A percentile compares a stretch with the other conserved stretches of the same genome.
Conservation (phyloP, 2,797 vertebrate species). For the Phoxinus dragarum region DNA sequence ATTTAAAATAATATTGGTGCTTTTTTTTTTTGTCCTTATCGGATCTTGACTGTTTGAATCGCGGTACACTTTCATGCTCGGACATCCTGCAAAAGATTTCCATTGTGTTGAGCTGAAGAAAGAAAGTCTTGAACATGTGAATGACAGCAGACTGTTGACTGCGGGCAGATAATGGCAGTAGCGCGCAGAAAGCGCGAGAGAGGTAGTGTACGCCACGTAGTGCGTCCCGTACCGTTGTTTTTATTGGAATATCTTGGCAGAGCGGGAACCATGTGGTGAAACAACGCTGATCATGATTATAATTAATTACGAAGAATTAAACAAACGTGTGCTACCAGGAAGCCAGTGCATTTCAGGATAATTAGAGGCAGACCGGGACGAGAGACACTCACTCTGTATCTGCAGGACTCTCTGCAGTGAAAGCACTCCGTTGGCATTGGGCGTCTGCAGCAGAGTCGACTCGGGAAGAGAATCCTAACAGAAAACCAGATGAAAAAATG, state of each 20-base stretch:
- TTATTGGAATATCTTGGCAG: slow-evolving; percentile 42
- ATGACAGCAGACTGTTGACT: neutral
- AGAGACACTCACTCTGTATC: slow-evolving; percentile 84
- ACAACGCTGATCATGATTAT: slow-evolving; percentile 36
- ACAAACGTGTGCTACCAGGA: slow-evolving; percentile 50
- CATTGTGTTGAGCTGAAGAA: neutral
- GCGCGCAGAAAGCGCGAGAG: neutral
- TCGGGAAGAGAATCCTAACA: slow-evolving; percentile 87
- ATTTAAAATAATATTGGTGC: neutral
- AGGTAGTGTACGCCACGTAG: slow-evolving; percentile 16
- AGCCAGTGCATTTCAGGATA: slow-evolving; percentile 40
- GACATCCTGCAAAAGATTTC: neutral
- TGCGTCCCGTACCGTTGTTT: neutral
- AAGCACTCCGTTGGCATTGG: slow-evolving; percentile 85
- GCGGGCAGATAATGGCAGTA: neutral
- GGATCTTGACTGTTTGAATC: neutral
- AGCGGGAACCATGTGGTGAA: slow-evolving; percentile 65
- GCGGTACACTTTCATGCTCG: neutral
- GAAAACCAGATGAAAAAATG: slow-evolving; percentile 35
- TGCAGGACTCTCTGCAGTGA: slow-evolving; percentile 90
- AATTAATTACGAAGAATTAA: slow-evolving; percentile 47
- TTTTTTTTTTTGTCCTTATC: neutral
- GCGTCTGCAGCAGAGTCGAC: slow-evolving; percentile 86
- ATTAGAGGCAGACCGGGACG: slow-evolving; percentile 32
- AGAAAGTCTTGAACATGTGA: neutral